Percentiles rank a stretch among this genome's conserved stretches.
Evolutionary conservation across 2,888 invertebrate species (phyloP).

Genomic region (Drosophila rubida): DNA sequence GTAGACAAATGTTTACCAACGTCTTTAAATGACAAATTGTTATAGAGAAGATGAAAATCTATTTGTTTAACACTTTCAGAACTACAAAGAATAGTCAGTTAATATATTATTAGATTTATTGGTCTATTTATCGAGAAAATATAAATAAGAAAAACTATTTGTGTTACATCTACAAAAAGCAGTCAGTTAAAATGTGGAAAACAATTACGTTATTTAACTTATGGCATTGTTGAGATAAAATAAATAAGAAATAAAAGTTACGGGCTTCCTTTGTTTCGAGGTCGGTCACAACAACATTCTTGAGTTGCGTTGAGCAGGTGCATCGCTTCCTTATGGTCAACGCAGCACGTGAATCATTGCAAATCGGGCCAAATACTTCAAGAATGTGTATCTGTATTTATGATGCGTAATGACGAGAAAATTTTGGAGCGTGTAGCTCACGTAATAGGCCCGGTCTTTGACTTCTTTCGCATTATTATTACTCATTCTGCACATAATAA

Average conservation of each 20-base stretch:
- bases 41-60: no score
- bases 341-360: slow-evolving; percentile 20
- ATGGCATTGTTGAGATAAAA: neutral
- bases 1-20: neutral
- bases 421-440: slow-evolving; percentile 71
- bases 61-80: no score
- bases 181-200: neutral
- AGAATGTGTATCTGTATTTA: slow-evolving; percentile 2
- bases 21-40: neutral
- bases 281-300: neutral
- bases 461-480: slow-evolving; percentile 51
- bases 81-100: neutral
- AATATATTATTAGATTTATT: no score
- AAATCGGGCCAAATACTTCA: slow-evolving; percentile 52
- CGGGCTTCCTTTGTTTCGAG: neutral
- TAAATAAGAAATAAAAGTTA: neutral
- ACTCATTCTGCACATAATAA: slow-evolving; percentile 51
- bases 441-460: slow-evolving; percentile 66
- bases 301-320: slow-evolving; percentile 1
- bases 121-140: no score
- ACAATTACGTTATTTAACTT: neutral
- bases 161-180: neutral
- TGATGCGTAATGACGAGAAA: slow-evolving; percentile 39
- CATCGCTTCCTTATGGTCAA: slow-evolving; percentile 33
- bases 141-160: no score